Evolutionary conservation across 2,888 invertebrate genomes (phyloP), one percentile per base, ranked within the genome.

Genomic region (Spodoptera littoralis): DNA sequence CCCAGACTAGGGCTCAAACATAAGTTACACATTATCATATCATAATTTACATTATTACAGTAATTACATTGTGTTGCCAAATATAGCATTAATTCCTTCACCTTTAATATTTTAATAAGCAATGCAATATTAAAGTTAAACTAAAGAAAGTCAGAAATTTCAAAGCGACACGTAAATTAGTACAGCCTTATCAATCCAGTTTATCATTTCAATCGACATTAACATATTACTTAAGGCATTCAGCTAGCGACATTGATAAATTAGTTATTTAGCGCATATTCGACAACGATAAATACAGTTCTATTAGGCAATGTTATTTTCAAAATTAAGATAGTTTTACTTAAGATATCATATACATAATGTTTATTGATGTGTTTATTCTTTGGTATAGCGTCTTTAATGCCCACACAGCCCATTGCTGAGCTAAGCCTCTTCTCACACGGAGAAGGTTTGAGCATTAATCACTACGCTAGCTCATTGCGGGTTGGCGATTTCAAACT

Each of bases 181-280:
- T 61, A 55, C 48, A 22, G 36, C 22, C 45, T 66, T 70, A 71
- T 66, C 67, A 47, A 47, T 49, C 57, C 22, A 45, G 62, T 72
- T 57, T 62, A 72, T 67, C 66, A 54, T 59, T 30, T 45, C 24
- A 30, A 45, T 43, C 53, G 53, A 55, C 60, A 63, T 72, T 72
- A 60, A 68, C 47, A 64, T 61, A 73, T 73, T 72, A 73, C 60
- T 54, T 60, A 60, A 58, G 50, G 48, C 42, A 61, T 52, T 69
- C 53, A 58, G 45, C 43, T 41, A 18, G 30, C 11, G 72, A 72
- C 68, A 60, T 62, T 64, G 72, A 73, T 65, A 60, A 63, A 75
- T 77, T 61, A 55, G 22, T 63, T 50, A 65, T 73, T 64, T 51
- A 47, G 62, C 70, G 71, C 52, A 55, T 55, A 53, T 55, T 60